These are phyloP conservation scores for Rhagoletis pomonella DNA, from an alignment of 1,140 invertebrate genomes.

Conservation along the genomic window DNA sequence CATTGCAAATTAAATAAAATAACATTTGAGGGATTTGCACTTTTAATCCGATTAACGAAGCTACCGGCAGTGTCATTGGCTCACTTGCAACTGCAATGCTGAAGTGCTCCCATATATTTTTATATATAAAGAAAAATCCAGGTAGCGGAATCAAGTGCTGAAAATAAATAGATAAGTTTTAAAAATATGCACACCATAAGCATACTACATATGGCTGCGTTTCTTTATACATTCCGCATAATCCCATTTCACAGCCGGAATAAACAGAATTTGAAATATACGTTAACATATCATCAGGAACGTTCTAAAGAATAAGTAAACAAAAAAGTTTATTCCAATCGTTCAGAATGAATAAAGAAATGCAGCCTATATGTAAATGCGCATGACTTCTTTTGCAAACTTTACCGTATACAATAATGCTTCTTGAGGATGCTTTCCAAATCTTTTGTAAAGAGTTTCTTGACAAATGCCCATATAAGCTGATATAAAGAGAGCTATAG, in stretches of 20 bases:
- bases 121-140: slow-evolving; percentile 73
- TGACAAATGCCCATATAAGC: slow-evolving; percentile 98
- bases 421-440: slow-evolving; percentile 96
- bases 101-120: slow-evolving; percentile 86
- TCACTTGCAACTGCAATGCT: slow-evolving; percentile 78
- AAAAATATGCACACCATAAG: neutral
- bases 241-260: too few species aligned
- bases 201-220: neutral
- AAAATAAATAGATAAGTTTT: neutral
- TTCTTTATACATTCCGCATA: too few species aligned
- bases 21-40: slow-evolving; percentile 82
- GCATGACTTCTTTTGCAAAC: neutral
- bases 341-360: too few species aligned
- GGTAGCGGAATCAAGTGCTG: slow-evolving; percentile 67
- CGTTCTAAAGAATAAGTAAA: too few species aligned
- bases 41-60: slow-evolving; percentile 75
- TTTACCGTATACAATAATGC: slow-evolving; percentile 90
- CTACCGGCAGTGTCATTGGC: slow-evolving; percentile 74
- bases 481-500: slow-evolving; percentile 92
- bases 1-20: slow-evolving; percentile 88
- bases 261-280: too few species aligned
- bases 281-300: too few species aligned
- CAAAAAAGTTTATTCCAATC: too few species aligned
- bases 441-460: slow-evolving; percentile 88
- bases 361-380: too few species aligned